phyloP scores from a whole-genome alignment of 2,113 vertebrate species.

The Dromaius novaehollandiae region DNA sequence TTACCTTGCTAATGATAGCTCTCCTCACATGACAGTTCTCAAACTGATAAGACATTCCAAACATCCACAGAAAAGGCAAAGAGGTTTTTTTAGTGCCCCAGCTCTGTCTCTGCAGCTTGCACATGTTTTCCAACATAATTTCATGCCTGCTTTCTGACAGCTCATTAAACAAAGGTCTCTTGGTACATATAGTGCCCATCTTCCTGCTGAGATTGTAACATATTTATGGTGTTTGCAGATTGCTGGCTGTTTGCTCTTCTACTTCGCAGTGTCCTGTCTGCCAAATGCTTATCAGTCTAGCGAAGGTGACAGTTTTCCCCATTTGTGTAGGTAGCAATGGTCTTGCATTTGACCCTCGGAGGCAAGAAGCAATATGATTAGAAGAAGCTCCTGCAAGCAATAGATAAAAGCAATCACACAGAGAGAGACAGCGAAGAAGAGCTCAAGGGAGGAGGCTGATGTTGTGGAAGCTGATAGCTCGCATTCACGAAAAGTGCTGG shows the following conservation, averaged over 20 bases:
- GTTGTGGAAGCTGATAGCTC: slow-evolving; percentile 74
- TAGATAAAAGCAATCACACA: slow-evolving; percentile 83
- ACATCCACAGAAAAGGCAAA: slow-evolving; percentile 71
- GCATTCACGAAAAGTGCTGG: slow-evolving; percentile 73
- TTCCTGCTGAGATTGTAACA: slow-evolving; percentile 80
- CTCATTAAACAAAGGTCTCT: slow-evolving; percentile 88
- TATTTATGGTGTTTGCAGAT: slow-evolving; percentile 85
- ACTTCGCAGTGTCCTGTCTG: slow-evolving; percentile 79
- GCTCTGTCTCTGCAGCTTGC: slow-evolving; percentile 78
- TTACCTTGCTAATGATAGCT: slow-evolving; percentile 82
- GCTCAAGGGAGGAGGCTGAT: slow-evolving; percentile 75
- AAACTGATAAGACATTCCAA: slow-evolving; percentile 76
- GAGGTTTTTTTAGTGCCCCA: slow-evolving; percentile 67
- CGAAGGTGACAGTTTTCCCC: slow-evolving; percentile 80
- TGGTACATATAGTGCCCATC: slow-evolving; percentile 81
- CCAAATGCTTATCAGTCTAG: slow-evolving; percentile 84
- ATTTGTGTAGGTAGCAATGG: slow-evolving; percentile 81
- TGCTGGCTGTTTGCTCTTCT: slow-evolving; percentile 80
- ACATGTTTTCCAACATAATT: slow-evolving; percentile 85
- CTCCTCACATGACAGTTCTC: slow-evolving; percentile 74
- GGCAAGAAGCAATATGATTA: slow-evolving; percentile 80
- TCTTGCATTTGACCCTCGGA: slow-evolving; percentile 80
- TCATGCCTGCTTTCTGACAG: slow-evolving; percentile 85
- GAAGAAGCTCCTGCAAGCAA: slow-evolving; percentile 79
- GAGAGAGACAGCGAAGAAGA: slow-evolving; percentile 68